A percentile compares a stretch with the other conserved stretches of the same genome.
phyloP scores from a whole-genome alignment of 1,140 invertebrate genomes.

The Danaus melanippus region DNA sequence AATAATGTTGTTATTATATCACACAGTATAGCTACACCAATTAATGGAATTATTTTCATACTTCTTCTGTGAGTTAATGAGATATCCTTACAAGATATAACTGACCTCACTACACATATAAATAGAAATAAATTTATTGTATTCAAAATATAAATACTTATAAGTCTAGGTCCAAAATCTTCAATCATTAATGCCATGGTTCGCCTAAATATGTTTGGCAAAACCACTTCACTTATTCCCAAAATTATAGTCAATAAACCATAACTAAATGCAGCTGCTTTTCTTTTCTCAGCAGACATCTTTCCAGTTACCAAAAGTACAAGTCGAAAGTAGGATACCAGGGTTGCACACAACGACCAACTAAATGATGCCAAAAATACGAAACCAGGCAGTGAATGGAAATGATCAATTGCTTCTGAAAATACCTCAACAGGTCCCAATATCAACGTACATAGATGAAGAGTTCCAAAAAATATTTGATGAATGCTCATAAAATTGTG shows the following conservation, averaged over 20 bases:
- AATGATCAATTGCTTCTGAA: neutral
- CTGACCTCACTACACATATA: neutral
- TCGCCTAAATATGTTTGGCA: neutral
- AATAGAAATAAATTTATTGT: conserved; percentile 2
- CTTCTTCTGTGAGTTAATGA: conserved; percentile 9
- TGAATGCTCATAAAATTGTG: conserved; percentile 26
- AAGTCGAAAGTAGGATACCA: conserved; percentile 25
- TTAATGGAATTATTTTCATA: conserved; percentile 13
- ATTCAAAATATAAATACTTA: neutral
- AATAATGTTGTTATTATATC: conserved; percentile 7
- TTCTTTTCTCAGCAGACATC: conserved; percentile 24
- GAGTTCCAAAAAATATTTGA: conserved; percentile 26
- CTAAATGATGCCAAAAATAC: conserved; percentile 15
- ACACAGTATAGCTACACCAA: conserved; percentile 22
- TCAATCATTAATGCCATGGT: neutral
- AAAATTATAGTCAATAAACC: neutral
- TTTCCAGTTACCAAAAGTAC: conserved; percentile 20
- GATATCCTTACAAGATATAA: conserved; percentile 13
- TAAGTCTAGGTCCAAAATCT: neutral
- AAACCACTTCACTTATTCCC: neutral
- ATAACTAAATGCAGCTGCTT: conserved; percentile 12
- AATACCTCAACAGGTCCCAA: neutral
- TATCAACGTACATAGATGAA: conserved; percentile 8
- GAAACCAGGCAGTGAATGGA: neutral
- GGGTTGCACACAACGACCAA: conserved; percentile 25